Base-by-base conservation (phyloP, 2,113 vertebrate species). In the Plecotus auritus region DNA sequence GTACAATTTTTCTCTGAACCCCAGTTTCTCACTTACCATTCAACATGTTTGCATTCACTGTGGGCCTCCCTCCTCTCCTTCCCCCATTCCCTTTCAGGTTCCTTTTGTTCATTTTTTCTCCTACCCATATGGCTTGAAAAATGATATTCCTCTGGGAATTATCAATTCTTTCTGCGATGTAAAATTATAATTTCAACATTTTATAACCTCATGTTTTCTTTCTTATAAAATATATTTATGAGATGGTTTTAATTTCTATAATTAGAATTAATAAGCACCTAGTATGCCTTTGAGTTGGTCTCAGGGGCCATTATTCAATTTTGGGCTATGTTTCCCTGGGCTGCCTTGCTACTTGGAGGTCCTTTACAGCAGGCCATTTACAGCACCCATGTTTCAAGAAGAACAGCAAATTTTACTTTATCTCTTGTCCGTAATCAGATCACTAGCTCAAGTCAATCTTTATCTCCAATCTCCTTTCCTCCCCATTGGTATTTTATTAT, bases 401-500 rank as follows among this genome's bases (percentile, higher is more conserved):
- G 23, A 92, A 49, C 18, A 86, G 42, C 51, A 81, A 54, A 78
- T 69, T 91, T 88, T 72, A 67, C 90, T 74, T 93, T 95, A 51
- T 67, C 42, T 86, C 49, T 78, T 84, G 45, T 37, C 76, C 74
- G 87, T 97, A 96, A 95, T 88, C 70, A 96, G 85, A 95, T 95
- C 87, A 73, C 67, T 45, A 69, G 56, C 92, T 87, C 80, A 64
- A 17, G 30, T 35, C 85, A 70, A 9, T 70, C 85, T 95, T 96
- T 90, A 96, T 93, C 94, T 93, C 73, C 54, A 91, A 59, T 90
- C 85, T 88, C 70, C 81, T 96, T 91, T 89, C 56, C n/a, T 85
- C 85, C 59, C 54, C 66, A 59, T 12, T 94, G 92, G 61, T 83
- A 42, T 93, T 92, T 95, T 96, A 93, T 94, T 97, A 94, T 95